These are phyloP conservation scores for Oscheius sp. DNA, from an alignment of 2,888 invertebrate species.

Conservation along the genomic window DNA sequence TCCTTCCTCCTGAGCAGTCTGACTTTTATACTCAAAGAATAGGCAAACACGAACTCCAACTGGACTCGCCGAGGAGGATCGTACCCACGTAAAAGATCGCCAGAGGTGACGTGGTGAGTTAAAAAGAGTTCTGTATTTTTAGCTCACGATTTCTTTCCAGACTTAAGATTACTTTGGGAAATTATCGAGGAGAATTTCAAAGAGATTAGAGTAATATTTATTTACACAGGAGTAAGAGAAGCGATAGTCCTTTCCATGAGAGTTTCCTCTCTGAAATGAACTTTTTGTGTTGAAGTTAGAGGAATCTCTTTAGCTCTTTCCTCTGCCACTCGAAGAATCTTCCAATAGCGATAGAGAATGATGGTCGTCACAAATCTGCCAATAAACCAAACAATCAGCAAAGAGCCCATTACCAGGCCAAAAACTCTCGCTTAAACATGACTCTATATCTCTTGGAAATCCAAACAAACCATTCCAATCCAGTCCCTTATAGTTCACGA, in stretches of 20 bases:
- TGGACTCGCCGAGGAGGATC: too few relatives aligned
- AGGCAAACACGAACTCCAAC: too few relatives aligned
- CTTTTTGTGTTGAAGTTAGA: background rate
- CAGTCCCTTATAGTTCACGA: constrained; percentile 46
- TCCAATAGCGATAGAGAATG: constrained; percentile 49
- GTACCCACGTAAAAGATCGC: too few relatives aligned
- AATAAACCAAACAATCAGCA: constrained; percentile 45
- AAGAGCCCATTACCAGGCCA: constrained; percentile 42
- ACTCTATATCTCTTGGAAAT: background rate
- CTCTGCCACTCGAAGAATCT: constrained; percentile 35
- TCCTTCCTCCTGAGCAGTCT: too few relatives aligned
- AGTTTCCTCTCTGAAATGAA: constrained; percentile 5
- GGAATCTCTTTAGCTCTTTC: constrained; percentile 25
- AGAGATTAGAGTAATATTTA: too few relatives aligned
- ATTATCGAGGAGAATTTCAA: too few relatives aligned
- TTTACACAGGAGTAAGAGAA: constrained; percentile 11
- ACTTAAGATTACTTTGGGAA: too few relatives aligned
- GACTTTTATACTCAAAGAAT: background rate
- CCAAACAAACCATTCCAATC: constrained; percentile 37
- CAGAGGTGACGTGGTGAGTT: too few relatives aligned
- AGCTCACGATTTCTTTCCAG: too few relatives aligned
- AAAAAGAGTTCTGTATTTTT: too few relatives aligned
- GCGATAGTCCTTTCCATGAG: background rate
- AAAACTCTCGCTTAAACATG: constrained; percentile 39
- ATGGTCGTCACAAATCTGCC: constrained; percentile 42